phyloP scores from a whole-genome alignment of 1,140 invertebrate species.

The Brachionus sp. region DNA sequence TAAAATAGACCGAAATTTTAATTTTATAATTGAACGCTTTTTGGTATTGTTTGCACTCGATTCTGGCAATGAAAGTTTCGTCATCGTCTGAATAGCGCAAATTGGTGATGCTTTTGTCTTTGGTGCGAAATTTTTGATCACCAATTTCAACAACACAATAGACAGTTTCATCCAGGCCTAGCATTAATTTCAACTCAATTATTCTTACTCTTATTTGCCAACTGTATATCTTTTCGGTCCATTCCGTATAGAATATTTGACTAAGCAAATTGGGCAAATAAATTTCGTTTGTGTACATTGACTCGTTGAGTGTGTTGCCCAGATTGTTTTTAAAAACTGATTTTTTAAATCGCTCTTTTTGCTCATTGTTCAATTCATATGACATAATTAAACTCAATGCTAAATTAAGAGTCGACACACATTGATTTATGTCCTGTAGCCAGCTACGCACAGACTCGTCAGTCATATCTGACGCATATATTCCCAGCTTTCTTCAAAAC shows the following conservation, averaged over 20 bases:
- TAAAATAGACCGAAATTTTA: conserved; percentile 16
- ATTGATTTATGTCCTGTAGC: neutral
- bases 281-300: conserved; percentile 5
- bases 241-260: conserved; percentile 26
- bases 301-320: neutral
- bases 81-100: conserved; percentile 13
- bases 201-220: conserved; percentile 37
- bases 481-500: neutral
- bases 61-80: neutral
- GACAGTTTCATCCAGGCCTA: neutral
- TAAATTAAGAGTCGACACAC: conserved; percentile 1
- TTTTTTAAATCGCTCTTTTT: conserved; percentile 31
- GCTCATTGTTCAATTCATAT: conserved; percentile 14
- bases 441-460: neutral
- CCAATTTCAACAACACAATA: conserved; percentile 38
- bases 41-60: conserved; percentile 9
- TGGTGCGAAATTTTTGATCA: conserved; percentile 39
- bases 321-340: neutral
- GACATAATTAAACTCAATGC: conserved; percentile 30
- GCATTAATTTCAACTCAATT: neutral
- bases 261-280: neutral
- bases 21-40: conserved; percentile 43
- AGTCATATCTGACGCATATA: neutral
- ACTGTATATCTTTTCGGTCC: conserved; percentile 18
- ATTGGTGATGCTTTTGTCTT: conserved; percentile 9